Evolutionary conservation across 2,113 vertebrate species (phyloP), one percentile per base, ranked within the genome.

Genomic region (Oncorhynchus mykiss): DNA sequence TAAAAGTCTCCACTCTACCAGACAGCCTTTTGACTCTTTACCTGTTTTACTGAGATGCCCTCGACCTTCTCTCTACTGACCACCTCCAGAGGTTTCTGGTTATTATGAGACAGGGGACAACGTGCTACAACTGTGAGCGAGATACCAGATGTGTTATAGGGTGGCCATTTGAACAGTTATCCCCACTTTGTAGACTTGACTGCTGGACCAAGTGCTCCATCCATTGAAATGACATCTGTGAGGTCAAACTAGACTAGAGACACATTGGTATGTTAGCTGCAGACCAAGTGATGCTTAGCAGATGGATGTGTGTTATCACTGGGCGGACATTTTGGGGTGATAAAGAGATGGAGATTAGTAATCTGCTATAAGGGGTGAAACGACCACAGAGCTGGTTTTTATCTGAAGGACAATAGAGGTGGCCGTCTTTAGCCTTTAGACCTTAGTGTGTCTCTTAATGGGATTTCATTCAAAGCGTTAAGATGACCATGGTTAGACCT

Each of bases 211-310:
- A 62, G n/a, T 22, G 20, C 59, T 62, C 59, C 59, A 62, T n/a
- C n/a, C n/a, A n/a, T 62, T 22, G n/a, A 62, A 62, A 24, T 62
- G n/a, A 62, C 59, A 24, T 62, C 14, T 62, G 59, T 22, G n/a
- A 62, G 59, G 20, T 54, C 51, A 54, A 18, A 54, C 16, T 13
- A 18, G 51, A 54, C 51, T 16, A 54, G 51, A 54, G 14, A 3
- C 51, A 54, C 59, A 11, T 24, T 62, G 11, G 59, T 62, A 4
- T 5, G 18, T 62, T 62, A 62, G 51, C 59, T 62, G 14, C 16
- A 18, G 51, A 54, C n/a, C n/a, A 62, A 62, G n/a, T 62, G 59
- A 62, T 62, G n/a, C 59, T 62, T 62, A 24, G 59, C 59, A 62
- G 59, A 62, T 62, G 59, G 59, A 62, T 22, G 18, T n/a, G n/a